Conservation (phyloP, 1,140 invertebrate species). For the Trissolcus basalis region DNA sequence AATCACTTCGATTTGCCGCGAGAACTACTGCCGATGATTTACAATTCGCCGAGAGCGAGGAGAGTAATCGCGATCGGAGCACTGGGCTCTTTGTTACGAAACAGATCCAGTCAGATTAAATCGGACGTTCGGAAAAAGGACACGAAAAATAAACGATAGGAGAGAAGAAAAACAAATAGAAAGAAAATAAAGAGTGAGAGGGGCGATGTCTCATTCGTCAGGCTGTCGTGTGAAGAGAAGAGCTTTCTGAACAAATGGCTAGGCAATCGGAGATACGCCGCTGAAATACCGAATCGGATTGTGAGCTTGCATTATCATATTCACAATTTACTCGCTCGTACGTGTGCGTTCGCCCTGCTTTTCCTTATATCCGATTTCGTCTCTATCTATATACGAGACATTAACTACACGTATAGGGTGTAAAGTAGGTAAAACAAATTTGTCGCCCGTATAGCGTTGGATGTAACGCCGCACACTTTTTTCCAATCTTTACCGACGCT, state of each 20-base stretch:
- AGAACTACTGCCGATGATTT: conserved; percentile 44
- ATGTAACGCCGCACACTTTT: conserved; percentile 33
- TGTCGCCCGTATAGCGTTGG: conserved; percentile 18
- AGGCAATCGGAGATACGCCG: conserved; percentile 71
- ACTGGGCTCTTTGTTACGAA: conserved; percentile 4
- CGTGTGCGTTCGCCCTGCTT: conserved; percentile 53
- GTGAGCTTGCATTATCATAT: conserved; percentile 72
- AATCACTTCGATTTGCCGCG: conserved; percentile 53
- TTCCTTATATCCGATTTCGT: conserved; percentile 59
- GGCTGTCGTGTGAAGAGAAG: conserved; percentile 66
- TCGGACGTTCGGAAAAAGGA: conserved; percentile 4
- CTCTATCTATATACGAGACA: conserved; percentile 54
- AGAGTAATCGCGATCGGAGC: conserved; percentile 11
- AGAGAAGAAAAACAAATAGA: conserved; percentile 36
- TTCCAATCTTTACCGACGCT: conserved; percentile 41
- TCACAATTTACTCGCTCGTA: conserved; percentile 69
- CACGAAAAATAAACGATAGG: conserved; percentile 19
- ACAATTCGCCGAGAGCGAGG: conserved; percentile 5
- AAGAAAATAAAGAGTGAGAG: conserved; percentile 48
- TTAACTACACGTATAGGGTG: conserved; percentile 53
- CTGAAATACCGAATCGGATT: conserved; percentile 74
- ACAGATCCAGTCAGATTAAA: conserved; percentile 38
- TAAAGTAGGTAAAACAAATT: conserved; percentile 57
- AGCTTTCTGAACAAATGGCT: conserved; percentile 70
- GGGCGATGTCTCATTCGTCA: conserved; percentile 70